Evolutionary conservation across 2,888 invertebrate genomes (phyloP).

Genomic region (Dicyrtomina minuta): DNA sequence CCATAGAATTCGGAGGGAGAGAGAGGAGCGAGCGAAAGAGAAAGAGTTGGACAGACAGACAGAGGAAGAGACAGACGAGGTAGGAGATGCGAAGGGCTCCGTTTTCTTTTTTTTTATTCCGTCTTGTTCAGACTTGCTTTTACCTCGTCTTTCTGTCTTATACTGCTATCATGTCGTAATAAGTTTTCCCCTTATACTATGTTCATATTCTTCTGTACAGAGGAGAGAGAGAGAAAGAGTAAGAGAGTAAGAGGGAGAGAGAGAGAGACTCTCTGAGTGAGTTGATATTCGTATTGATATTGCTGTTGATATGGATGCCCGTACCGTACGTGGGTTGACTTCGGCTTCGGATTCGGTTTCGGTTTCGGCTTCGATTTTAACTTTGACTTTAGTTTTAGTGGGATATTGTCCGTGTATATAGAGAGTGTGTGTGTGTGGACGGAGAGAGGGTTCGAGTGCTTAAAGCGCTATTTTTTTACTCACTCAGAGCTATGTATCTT

Average conservation of each 20-base stretch:
- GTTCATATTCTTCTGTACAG: background rate
- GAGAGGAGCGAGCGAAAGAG: background rate
- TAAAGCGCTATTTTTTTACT: background rate
- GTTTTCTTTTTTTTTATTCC: too few relatives aligned
- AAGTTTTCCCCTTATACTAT: slow-evolving; percentile 10
- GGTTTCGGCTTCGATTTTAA: too few relatives aligned
- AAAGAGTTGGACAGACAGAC: too few relatives aligned
- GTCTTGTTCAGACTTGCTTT: background rate
- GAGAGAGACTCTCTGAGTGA: too few relatives aligned
- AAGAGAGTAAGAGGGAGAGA: background rate
- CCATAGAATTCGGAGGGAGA: background rate
- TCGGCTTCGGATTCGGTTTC: too few relatives aligned
- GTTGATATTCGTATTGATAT: too few relatives aligned
- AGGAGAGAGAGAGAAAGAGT: background rate
- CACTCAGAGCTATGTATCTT: background rate
- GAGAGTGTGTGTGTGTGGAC: too few relatives aligned
- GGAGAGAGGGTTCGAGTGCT: background rate
- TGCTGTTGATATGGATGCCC: too few relatives aligned
- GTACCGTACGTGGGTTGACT: too few relatives aligned
- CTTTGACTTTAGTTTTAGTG: too few relatives aligned
- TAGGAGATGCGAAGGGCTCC: background rate
- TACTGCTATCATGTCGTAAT: slow-evolving; percentile 19
- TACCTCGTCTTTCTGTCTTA: slow-evolving; percentile 7
- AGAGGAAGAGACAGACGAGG: background rate
- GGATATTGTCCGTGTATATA: too few relatives aligned